These are phyloP conservation scores for Aporrectodea caliginosa DNA, from an alignment of 1,140 invertebrate genomes.

Conservation along the genomic window DNA sequence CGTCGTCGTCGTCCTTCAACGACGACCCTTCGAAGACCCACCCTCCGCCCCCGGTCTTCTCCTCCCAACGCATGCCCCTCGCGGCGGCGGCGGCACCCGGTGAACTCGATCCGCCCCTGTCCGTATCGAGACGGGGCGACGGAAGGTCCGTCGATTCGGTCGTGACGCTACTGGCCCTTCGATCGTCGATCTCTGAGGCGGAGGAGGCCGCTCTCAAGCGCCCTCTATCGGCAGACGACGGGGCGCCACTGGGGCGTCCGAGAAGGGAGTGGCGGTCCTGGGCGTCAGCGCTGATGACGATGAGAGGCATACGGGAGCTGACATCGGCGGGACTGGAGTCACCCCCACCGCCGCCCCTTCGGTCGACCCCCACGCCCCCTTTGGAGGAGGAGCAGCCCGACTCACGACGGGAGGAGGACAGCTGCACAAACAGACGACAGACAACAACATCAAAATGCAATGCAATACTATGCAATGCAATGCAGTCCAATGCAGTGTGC, in stretches of 20 bases:
- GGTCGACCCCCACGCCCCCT: too few relatives aligned
- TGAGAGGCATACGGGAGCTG: not conserved
- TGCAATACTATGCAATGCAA: not conserved
- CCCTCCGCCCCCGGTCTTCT: not conserved
- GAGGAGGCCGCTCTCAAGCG: not conserved
- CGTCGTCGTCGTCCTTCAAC: not conserved
- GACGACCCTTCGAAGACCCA: too few relatives aligned
- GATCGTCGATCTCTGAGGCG: not conserved
- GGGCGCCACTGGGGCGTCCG: not conserved
- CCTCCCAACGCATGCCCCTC: not conserved
- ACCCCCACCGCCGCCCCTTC: not conserved
- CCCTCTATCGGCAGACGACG: not conserved
- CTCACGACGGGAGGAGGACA: too few relatives aligned
- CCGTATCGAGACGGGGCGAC: too few relatives aligned
- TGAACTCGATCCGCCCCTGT: too few relatives aligned
- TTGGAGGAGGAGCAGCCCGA: too few relatives aligned
- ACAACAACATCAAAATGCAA: not conserved
- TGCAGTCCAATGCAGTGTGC: not conserved
- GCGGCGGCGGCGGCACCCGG: too few relatives aligned
- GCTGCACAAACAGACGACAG: not conserved
- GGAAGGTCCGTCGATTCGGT: not conserved
- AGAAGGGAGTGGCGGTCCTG: too few relatives aligned
- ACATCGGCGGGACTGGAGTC: not conserved
- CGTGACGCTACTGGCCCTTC: not conserved
- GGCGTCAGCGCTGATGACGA: not conserved